Base-by-base conservation (phyloP, 2,113 vertebrate genomes). In the Salvelinus namaycush region DNA sequence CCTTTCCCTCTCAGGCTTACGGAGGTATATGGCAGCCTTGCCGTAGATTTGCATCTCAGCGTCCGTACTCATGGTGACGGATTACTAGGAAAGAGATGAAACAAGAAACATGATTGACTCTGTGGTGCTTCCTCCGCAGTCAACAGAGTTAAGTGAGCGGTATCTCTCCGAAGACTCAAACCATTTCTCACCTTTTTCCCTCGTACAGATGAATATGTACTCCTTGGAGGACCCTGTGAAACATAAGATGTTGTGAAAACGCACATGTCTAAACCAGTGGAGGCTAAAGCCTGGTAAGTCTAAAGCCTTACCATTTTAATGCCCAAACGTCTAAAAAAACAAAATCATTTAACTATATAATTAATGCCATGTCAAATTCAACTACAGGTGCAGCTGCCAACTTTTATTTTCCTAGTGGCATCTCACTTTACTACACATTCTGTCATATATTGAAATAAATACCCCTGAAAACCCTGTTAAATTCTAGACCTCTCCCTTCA, bases 1-100 rank as follows among this genome's bases (percentile, higher is more conserved):
- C 9, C 93, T 89, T 62, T 95, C 93, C 85, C 91, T 95, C 1
- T 95, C 95, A 6, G 92, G 82, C 14, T 95, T 95, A 1, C 94
- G 89, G 67, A 95, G 93, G 16, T 20, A 95, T 22, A 87, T 87
- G 75, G 94, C 94, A 0, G 95, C 94, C 70, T 80, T 81, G 66
- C 94, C 95, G 54, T 91, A 95, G 1, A 87, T 14, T 13, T 44
- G 20, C 68, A 70, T 70, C 68, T 70, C 68, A 2, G 68, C 68
- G n/a, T 70, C 68, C n/a, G 68, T 70, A 70, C 68, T 70, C 68
- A 70, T 70, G 68, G 68, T 70, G 68, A 34, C 68, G 44, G 68
- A 2, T 70, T 5, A 68, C 67, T 68, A 34, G 29, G 9, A 68
- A 68, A 39, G 2, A 68, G 16, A 11, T 20, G 0, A 39, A 34